Percentiles rank a stretch among this genome's conserved stretches.
These are phyloP conservation scores for Empidonax traillii DNA, from an alignment of 2,113 vertebrate genomes.

Conservation along the genomic window DNA sequence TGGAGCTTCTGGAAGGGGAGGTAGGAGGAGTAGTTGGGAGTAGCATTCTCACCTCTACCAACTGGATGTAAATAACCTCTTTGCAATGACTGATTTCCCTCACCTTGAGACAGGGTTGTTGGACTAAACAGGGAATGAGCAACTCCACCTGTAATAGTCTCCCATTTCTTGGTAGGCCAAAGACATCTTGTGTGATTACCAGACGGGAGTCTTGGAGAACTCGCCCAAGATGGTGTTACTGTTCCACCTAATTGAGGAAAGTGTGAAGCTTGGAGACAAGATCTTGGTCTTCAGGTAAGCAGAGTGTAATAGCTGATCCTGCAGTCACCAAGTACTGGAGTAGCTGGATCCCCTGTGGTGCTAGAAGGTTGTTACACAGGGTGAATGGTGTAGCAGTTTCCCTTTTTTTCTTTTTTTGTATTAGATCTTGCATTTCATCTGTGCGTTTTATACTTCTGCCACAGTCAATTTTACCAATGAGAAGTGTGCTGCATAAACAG, in stretches of 20 bases:
- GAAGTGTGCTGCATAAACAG: not conserved
- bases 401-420: not conserved
- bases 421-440: not conserved
- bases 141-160: conserved; percentile 24
- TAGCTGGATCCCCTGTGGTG: not conserved
- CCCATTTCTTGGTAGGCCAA: conserved; percentile 82
- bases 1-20: not conserved
- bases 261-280: conserved; percentile 90
- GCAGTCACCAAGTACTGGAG: not conserved
- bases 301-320: not conserved
- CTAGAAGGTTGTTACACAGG: not conserved
- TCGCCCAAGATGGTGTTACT: conserved; percentile 97
- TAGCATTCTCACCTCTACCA: not conserved
- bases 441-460: not conserved
- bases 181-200: conserved; percentile 90
- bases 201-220: conserved; percentile 89
- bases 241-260: conserved; percentile 96
- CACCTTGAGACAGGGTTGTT: not conserved
- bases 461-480: not conserved
- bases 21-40: not conserved
- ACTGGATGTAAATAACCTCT: not conserved
- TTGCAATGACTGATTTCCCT: not conserved
- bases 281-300: conserved; percentile 95
- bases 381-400: not conserved
- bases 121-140: not conserved